phyloP scores from a whole-genome alignment of 2,888 invertebrate genomes.

The Limnephilus marmoratus region DNA sequence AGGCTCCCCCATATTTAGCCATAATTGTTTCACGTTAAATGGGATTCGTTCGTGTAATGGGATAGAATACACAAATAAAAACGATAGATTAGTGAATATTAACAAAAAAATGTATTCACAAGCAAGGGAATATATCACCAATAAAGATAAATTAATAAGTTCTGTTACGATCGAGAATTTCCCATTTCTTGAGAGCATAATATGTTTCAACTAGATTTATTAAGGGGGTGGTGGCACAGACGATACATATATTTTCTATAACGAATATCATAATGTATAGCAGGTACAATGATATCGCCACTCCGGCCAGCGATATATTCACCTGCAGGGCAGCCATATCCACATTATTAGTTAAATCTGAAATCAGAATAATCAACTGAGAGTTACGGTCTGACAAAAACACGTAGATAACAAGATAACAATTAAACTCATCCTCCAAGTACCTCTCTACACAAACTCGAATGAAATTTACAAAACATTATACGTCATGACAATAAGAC shows the following conservation, averaged over 20 bases:
- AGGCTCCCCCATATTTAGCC: no score
- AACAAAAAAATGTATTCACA: background rate
- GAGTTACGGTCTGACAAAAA: background rate
- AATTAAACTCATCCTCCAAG: no score
- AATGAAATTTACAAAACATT: no score
- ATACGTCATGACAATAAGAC: no score
- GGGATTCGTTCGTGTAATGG: no score
- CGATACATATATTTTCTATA: background rate
- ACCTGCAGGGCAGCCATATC: background rate
- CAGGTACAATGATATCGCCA: background rate
- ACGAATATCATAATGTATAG: background rate
- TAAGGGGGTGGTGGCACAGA: background rate
- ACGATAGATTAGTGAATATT: background rate
- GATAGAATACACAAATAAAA: background rate
- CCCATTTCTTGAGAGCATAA: background rate
- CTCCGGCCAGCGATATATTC: background rate
- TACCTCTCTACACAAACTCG: no score
- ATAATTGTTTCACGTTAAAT: no score
- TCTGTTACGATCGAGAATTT: background rate
- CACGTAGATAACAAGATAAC: no score
- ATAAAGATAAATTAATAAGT: background rate
- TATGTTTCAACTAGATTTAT: background rate
- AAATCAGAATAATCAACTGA: background rate
- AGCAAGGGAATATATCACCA: background rate
- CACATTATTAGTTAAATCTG: background rate